Percentiles rank a stretch among this genome's conserved stretches.
Conservation (phyloP, 2,888 invertebrate genomes). For the Epinotia ramella region DNA sequence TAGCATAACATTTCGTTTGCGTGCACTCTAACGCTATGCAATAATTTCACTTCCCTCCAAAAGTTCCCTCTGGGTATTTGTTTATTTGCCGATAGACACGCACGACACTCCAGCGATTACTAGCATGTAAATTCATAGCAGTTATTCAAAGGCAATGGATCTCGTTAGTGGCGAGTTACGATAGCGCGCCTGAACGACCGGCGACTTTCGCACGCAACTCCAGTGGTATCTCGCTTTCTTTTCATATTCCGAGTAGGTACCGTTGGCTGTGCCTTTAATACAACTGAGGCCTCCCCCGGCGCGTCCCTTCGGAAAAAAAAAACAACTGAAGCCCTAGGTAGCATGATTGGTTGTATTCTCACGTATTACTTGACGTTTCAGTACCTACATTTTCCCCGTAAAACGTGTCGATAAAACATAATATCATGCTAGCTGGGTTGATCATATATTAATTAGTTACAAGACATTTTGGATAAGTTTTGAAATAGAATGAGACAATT, state of each 20-base stretch:
- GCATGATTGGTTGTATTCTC: too few relatives aligned
- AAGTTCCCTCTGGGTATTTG: background rate
- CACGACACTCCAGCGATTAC: constrained; percentile 5
- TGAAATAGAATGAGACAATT: too few relatives aligned
- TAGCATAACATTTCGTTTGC: background rate
- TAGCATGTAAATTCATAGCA: constrained; percentile 32
- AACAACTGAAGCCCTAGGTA: too few relatives aligned
- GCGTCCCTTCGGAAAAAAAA: too few relatives aligned
- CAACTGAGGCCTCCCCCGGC: too few relatives aligned
- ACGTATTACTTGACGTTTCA: too few relatives aligned
- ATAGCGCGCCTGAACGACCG: constrained; percentile 31
- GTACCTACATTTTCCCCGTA: too few relatives aligned
- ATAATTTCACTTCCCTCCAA: background rate
- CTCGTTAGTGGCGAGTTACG: constrained; percentile 45
- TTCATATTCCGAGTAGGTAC: background rate
- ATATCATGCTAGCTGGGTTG: too few relatives aligned
- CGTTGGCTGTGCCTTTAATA: background rate
- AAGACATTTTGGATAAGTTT: too few relatives aligned
- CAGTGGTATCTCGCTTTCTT: constrained; percentile 7
- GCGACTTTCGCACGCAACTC: constrained; percentile 28
- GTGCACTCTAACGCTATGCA: background rate
- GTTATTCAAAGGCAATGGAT: constrained; percentile 43
- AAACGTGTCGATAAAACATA: too few relatives aligned
- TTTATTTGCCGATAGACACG: constrained; percentile 13
- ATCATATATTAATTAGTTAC: too few relatives aligned